phyloP scores from a whole-genome alignment of 2,888 invertebrate species.

The Amphipyra tragopoginis region DNA sequence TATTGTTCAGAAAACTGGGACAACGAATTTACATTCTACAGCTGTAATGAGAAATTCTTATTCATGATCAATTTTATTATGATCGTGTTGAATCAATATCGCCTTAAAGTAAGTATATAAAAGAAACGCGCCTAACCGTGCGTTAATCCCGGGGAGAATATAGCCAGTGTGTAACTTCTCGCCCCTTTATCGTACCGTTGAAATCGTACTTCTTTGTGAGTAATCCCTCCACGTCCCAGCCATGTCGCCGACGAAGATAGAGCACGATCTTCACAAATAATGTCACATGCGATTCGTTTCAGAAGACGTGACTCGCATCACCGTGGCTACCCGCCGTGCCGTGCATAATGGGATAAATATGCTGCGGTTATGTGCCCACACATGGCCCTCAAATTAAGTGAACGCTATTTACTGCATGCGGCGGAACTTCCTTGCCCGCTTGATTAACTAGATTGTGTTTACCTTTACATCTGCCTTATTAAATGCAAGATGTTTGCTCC shows the following conservation, averaged over 20 bases:
- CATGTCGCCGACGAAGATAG: conserved; percentile 90
- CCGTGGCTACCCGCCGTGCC: conserved; percentile 83
- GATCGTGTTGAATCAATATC: conserved; percentile 47
- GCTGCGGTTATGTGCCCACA: conserved; percentile 88
- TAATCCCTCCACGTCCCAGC: conserved; percentile 89
- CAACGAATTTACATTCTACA: neutral
- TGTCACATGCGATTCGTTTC: conserved; percentile 90
- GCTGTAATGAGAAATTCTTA: conserved; percentile 1
- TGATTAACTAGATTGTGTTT: conserved; percentile 85
- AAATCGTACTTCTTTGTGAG: conserved; percentile 90
- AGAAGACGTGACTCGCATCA: conserved; percentile 89
- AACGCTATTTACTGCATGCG: conserved; percentile 85
- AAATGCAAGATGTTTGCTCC: conserved; percentile 69
- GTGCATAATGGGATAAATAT: conserved; percentile 90
- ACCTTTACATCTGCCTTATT: conserved; percentile 72
- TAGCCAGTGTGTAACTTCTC: conserved; percentile 84
- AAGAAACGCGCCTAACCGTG: conserved; percentile 77
- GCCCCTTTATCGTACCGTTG: conserved; percentile 88
- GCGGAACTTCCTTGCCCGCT: conserved; percentile 81
- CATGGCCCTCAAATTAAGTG: conserved; percentile 89
- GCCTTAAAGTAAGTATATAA: conserved; percentile 61
- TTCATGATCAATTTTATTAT: conserved; percentile 16
- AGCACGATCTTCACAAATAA: conserved; percentile 91
- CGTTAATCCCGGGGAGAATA: conserved; percentile 85
- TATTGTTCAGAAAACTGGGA: neutral